These are phyloP conservation scores for Talpa occidentalis DNA, from an alignment of 2,113 vertebrate genomes.

Conservation along the genomic window DNA sequence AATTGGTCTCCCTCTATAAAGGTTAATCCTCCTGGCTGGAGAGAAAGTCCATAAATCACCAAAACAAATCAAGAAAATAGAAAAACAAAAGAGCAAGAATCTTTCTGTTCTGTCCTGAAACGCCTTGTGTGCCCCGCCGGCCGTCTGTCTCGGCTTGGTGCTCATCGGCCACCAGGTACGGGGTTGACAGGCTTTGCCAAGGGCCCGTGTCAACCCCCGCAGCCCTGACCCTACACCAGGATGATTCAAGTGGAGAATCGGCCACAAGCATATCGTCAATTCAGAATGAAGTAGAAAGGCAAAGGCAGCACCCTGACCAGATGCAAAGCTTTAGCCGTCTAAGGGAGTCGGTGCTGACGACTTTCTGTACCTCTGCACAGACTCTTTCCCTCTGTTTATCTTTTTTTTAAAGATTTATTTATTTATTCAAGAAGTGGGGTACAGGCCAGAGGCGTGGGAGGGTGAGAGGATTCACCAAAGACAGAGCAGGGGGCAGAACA, in stretches of 20 bases:
- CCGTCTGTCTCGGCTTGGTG: slow-evolving; percentile 37
- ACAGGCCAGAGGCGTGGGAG: no score
- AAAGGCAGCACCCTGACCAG: not conserved
- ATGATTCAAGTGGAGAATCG: not conserved
- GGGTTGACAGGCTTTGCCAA: slow-evolving; percentile 52
- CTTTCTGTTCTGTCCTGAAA: not conserved
- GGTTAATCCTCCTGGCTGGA: not conserved
- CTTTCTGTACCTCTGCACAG: slow-evolving; percentile 47
- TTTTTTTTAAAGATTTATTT: no score
- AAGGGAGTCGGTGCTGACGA: not conserved
- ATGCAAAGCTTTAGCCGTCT: not conserved
- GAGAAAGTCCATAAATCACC: slow-evolving; percentile 10
- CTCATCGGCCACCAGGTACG: not conserved
- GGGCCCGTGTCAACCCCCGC: not conserved
- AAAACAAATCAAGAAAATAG: not conserved
- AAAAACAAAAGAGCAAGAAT: not conserved
- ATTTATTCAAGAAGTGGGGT: no score
- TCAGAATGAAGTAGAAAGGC: slow-evolving; percentile 8
- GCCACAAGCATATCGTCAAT: not conserved
- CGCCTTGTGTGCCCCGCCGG: slow-evolving; percentile 45
- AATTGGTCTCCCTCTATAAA: not conserved
- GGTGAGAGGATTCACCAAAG: no score
- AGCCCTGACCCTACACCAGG: not conserved
- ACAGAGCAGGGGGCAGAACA: no score
- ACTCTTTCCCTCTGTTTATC: slow-evolving; percentile 55